Evolutionary conservation across 2,797 vertebrate genomes (phyloP), one percentile per base, ranked within the genome.

Genomic region (Halcyon leucocephala): DNA sequence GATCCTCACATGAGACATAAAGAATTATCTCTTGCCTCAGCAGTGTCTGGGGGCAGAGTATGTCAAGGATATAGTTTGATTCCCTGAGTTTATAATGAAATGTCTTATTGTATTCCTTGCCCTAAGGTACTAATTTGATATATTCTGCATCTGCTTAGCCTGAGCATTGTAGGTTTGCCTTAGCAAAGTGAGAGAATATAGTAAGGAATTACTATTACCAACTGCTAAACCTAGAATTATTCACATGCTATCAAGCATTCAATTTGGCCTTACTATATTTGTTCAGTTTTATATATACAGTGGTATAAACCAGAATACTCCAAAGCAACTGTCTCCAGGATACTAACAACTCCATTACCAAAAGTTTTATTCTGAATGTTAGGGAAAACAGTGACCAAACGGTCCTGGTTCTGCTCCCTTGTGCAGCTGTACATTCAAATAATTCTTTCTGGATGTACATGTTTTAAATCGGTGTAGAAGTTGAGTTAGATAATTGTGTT

Each of bases 1-100:
- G 95, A 82, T 94, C 74, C 60, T 90, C 74, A 55, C 60, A 66
- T 49, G 74, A 95, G 86, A 94, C 84, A 55, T 62, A 67, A 91
- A 89, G 74, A 84, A 94, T 62, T 78, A 91, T 87, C 78, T 80
- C 41, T 71, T 67, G 44, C 67, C 65, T 93, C 79, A 73, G 71
- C 86, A 85, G 17, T 80, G 61, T 87, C 95, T 96, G 78, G 60
- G 51, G 92, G 71, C 48, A 67, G 78, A 82, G 44, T 67, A 52
- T 58, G 41, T 84, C 37, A 85, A 77, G 78, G 57, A 77, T 87
- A 79, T 33, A 61, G 81, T 86, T 93, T 85, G 71, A 44, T 94
- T 82, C 66, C 65, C 54, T 64, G 55, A 92, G 74, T 64, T 92
- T 65, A 69, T 80, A 85, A 85, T 78, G 81, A 85, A 94, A 54